Evolutionary conservation across 2,113 vertebrate species (phyloP), one percentile per base, ranked within the genome.

Genomic region (Podiceps cristatus): DNA sequence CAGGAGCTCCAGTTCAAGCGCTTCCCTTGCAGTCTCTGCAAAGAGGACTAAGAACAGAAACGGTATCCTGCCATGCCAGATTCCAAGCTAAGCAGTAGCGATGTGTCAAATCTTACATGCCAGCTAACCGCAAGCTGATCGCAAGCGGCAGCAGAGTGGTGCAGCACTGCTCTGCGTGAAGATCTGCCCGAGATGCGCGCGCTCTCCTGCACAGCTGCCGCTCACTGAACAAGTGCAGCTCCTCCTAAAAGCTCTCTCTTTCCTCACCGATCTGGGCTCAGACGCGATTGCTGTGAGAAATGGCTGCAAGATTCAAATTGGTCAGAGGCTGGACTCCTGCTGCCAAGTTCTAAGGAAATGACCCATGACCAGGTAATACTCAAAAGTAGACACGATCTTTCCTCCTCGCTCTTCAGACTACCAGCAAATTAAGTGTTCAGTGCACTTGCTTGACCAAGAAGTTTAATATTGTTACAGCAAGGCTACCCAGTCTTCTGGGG

Each of bases 171-270:
- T 27, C n/a, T 8, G 27, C 0, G 1, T 13, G 52, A 49, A 44
- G 18, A 77, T 68, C 45, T 80, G 66, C 63, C 35, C 0, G 0
- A 58, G 55, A 58, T 18, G 7, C 2, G 0, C 0, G 0, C 0
- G 0, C 12, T 13, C 1, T 5, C 42, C 78, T 35, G 58, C 81
- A 31, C 4, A 11, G 49, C 18, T 9, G 0, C 53, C 11, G 1
- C 13, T 20, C 0, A 0, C 60, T 19, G 44, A 33, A 24, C 28
- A 80, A 69, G 64, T 11, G 35, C 64, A 77, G 14, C 3, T 68
- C 18, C 35, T 58, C 40, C 29, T 45, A 8, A 71, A 60, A 66
- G 11, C 49, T 52, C 53, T 35, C 47, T 13, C 1, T 44, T 72
- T 81, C 77, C 66, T 74, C 3, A 0, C 24, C 4, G 9, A 10